These are phyloP conservation scores for Martes martes DNA, from an alignment of 2,113 vertebrate genomes.

Conservation along the genomic window DNA sequence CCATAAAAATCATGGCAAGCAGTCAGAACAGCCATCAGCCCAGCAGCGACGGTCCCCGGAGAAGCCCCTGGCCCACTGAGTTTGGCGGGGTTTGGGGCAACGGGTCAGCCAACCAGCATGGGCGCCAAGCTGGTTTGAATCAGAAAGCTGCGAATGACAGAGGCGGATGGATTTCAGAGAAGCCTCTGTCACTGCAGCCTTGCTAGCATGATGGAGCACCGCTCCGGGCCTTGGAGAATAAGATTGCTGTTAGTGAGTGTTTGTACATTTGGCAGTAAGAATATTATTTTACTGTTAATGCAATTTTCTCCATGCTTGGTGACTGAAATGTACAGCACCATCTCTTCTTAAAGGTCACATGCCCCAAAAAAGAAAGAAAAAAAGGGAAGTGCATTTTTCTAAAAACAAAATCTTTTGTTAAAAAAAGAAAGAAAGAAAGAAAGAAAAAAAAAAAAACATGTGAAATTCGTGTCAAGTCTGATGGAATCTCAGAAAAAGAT, in stretches of 20 bases:
- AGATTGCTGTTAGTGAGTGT: conserved; percentile 63
- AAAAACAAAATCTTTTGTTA: conserved; percentile 59
- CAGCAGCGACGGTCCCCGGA: neutral
- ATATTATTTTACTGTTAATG: conserved; percentile 75
- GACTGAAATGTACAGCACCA: conserved; percentile 62
- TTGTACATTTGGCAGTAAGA: conserved; percentile 73
- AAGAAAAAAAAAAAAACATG: neutral
- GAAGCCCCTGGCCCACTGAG: conserved; percentile 24
- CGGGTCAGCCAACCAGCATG: neutral
- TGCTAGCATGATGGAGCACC: conserved; percentile 54
- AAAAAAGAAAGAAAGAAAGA: neutral
- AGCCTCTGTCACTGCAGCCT: conserved; percentile 63
- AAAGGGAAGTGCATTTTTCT: conserved; percentile 24
- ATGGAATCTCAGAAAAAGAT: neutral
- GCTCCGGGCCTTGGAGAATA: conserved; percentile 32
- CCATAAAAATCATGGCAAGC: conserved; percentile 2
- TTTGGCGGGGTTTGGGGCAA: neutral
- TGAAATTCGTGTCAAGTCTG: neutral
- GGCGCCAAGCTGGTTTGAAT: conserved; percentile 42
- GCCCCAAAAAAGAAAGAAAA: conserved; percentile 8
- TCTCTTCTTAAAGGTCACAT: conserved; percentile 57
- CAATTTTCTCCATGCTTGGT: conserved; percentile 22
- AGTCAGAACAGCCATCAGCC: neutral
- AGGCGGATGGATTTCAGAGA: conserved; percentile 40
- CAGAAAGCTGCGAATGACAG: conserved; percentile 52